Percentiles rank a stretch among this genome's conserved stretches.
phyloP scores from a whole-genome alignment of 1,140 invertebrate genomes.

The Amyelois transitella region DNA sequence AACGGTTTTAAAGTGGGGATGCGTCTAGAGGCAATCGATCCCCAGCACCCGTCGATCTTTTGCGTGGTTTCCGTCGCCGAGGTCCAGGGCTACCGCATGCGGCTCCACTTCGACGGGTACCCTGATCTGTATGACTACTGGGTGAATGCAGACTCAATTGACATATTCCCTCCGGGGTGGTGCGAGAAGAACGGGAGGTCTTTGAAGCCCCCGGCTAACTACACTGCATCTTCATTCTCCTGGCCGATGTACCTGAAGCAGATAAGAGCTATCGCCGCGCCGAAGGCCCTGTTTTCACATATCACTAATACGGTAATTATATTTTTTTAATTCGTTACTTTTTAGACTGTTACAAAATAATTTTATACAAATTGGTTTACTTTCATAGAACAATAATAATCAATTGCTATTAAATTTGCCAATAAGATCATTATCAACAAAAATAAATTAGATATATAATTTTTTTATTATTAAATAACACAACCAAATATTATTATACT shows the following conservation, averaged over 20 bases:
- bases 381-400: too few relatives aligned
- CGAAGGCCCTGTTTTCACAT: constrained; percentile 83
- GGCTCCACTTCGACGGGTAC: constrained; percentile 95
- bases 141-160: constrained; percentile 91
- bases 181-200: constrained; percentile 87
- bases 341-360: too few relatives aligned
- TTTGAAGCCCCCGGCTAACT: constrained; percentile 85
- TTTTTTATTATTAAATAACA: neutral
- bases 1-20: constrained; percentile 89
- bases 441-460: neutral
- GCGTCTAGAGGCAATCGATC: constrained; percentile 96
- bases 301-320: constrained; percentile 59
- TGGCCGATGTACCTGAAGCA: constrained; percentile 91
- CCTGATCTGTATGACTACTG: constrained; percentile 94
- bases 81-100: constrained; percentile 86
- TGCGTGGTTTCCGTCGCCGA: constrained; percentile 92
- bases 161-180: constrained; percentile 96
- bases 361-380: too few relatives aligned
- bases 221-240: constrained; percentile 79
- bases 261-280: constrained; percentile 85
- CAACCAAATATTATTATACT: too few relatives aligned
- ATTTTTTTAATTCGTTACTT: neutral
- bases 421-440: too few relatives aligned
- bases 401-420: too few relatives aligned
- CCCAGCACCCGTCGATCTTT: constrained; percentile 90